Evolutionary conservation across 2,888 invertebrate species (phyloP).

Genomic region (Diaperis boleti): DNA sequence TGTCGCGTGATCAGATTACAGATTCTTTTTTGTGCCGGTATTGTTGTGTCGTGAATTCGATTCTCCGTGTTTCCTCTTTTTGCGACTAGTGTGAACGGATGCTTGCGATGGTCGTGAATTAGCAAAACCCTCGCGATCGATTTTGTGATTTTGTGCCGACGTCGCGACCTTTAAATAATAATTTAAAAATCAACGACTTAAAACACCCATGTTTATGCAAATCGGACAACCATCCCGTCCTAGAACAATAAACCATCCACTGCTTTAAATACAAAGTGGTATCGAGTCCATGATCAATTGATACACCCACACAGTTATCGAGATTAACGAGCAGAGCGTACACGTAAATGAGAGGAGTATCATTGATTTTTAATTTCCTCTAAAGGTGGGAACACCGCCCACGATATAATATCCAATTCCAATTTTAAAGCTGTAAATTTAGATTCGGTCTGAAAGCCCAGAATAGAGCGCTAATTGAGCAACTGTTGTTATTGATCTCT

Average conservation of each 20-base stretch:
- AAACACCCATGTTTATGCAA: too few relatives aligned
- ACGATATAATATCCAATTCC: not conserved
- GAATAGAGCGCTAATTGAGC: too few relatives aligned
- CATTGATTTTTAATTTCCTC: slow-evolving; percentile 8
- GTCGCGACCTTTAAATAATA: too few relatives aligned
- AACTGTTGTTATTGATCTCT: too few relatives aligned
- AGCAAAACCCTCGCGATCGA: too few relatives aligned
- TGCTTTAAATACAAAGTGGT: too few relatives aligned
- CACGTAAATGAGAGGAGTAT: not conserved
- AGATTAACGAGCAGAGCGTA: slow-evolving; percentile 5
- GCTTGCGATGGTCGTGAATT: not conserved
- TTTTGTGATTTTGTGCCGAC: too few relatives aligned
- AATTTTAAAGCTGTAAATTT: too few relatives aligned
- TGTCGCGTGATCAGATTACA: slow-evolving; percentile 56
- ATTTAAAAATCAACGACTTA: too few relatives aligned
- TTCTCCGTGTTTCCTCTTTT: not conserved
- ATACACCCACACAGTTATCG: not conserved
- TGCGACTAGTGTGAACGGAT: not conserved
- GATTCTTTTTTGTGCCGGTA: slow-evolving; percentile 38
- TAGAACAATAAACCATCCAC: too few relatives aligned
- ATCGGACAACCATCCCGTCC: too few relatives aligned
- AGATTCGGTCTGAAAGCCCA: too few relatives aligned
- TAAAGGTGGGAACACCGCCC: slow-evolving; percentile 1
- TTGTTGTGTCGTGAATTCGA: not conserved
- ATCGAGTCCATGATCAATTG: slow-evolving; percentile 2